These are phyloP conservation scores for Lepus americanus DNA, from an alignment of 2,113 vertebrate species.

Conservation along the genomic window DNA sequence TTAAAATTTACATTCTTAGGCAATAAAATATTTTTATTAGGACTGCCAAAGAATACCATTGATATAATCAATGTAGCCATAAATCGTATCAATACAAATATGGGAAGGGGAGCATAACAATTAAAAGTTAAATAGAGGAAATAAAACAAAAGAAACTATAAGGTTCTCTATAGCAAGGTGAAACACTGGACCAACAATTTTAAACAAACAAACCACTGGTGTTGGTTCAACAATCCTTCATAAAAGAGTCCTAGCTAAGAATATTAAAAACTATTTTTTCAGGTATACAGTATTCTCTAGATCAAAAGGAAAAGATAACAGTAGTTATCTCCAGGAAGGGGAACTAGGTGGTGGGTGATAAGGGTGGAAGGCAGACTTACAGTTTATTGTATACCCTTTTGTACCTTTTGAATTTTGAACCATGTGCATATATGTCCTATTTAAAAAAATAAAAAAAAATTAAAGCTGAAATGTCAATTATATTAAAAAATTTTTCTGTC, in stretches of 20 bases:
- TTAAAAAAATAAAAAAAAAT: conserved; percentile 56
- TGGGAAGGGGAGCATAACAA: background rate
- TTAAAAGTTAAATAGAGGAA: conserved; percentile 40
- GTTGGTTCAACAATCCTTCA: conserved; percentile 2
- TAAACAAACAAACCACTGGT: conserved; percentile 11
- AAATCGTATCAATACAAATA: conserved; percentile 47
- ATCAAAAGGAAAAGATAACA: conserved; percentile 36
- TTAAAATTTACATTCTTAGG: conserved; percentile 44
- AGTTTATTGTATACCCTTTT: conserved; percentile 65
- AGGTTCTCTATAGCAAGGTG: background rate
- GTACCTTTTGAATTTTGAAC: conserved; percentile 67
- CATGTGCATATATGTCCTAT: conserved; percentile 63
- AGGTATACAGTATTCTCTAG: conserved; percentile 50
- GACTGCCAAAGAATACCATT: conserved; percentile 34
- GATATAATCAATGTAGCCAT: conserved; percentile 26
- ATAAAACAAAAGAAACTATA: conserved; percentile 29
- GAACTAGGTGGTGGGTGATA: background rate
- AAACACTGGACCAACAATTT: conserved; percentile 31
- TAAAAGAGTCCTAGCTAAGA: background rate
- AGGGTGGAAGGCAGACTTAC: conserved; percentile 35
- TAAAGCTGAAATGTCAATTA: conserved; percentile 64
- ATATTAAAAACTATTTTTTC: conserved; percentile 43
- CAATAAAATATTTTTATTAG: conserved; percentile 41
- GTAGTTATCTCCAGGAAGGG: conserved; percentile 4
- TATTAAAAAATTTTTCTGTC: background rate